Evolutionary conservation across 2,797 vertebrate species (phyloP).

Genomic region (Danio tinwini): DNA sequence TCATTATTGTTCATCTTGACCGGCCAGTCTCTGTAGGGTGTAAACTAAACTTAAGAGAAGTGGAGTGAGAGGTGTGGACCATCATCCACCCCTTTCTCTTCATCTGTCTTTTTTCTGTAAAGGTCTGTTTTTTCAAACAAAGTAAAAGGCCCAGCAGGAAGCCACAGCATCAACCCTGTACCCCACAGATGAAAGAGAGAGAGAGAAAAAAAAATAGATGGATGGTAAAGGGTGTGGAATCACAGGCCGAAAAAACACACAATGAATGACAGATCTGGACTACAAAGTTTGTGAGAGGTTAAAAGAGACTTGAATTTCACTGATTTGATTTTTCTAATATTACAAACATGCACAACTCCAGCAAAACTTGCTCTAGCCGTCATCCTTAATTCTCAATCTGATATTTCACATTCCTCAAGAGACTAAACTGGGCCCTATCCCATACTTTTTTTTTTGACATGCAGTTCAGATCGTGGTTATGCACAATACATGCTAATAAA

Average conservation of each 20-base stretch:
- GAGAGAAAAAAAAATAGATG: background rate
- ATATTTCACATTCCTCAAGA: constrained; percentile 6
- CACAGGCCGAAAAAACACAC: background rate
- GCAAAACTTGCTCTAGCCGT: background rate
- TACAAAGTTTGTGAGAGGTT: background rate
- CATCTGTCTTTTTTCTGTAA: background rate
- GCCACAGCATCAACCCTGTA: constrained; percentile 18
- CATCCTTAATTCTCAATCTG: background rate
- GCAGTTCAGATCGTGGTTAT: background rate
- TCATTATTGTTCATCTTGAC: constrained; percentile 77
- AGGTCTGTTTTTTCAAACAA: constrained; percentile 33
- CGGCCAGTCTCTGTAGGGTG: constrained; percentile 62
- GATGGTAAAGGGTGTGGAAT: background rate
- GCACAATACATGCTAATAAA: constrained; percentile 27
- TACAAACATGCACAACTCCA: background rate
- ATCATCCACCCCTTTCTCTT: constrained; percentile 33
- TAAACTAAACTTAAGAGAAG: constrained; percentile 26
- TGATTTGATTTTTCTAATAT: constrained; percentile 7
- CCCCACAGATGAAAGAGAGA: constrained; percentile 32
- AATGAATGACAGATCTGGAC: background rate
- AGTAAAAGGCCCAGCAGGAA: constrained; percentile 21
- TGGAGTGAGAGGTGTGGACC: constrained; percentile 10
- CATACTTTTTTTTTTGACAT: constrained; percentile 14
- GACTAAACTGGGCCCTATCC: background rate
- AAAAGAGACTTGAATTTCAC: background rate